Evolutionary conservation across 2,888 invertebrate genomes (phyloP), one percentile per base, ranked within the genome.

Genomic region (Axea sp.): DNA sequence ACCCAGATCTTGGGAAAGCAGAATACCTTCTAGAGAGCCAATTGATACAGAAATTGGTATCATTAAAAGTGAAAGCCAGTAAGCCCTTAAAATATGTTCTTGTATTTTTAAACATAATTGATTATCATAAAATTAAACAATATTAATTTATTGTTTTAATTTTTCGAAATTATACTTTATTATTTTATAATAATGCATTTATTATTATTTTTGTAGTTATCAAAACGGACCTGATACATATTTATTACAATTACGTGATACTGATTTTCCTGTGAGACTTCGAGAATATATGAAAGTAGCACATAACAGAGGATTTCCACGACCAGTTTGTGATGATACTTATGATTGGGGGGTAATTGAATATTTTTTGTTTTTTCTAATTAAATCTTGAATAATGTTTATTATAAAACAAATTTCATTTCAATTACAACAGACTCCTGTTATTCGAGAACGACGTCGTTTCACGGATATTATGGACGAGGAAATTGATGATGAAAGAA

Each of bases 141-240:
- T n/a, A n/a, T n/a, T n/a, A n/a, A n/a, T n/a, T n/a, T n/a, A n/a
- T n/a, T n/a, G n/a, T n/a, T n/a, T n/a, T n/a, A n/a, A n/a, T n/a
- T n/a, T n/a, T n/a, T n/a, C n/a, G n/a, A n/a, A n/a, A n/a, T n/a
- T n/a, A n/a, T n/a, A n/a, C n/a, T n/a, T n/a, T n/a, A n/a, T n/a
- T n/a, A n/a, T n/a, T n/a, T n/a, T n/a, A n/a, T n/a, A n/a, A 8
- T 43, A 14, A 37, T 33, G 15, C 8, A 19, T 2, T 15, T 24
- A 49, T 15, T 17, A 82, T 86, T 45, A 82, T 15, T 0, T 17
- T 11, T 55, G 2, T 19, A 96, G 96, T 84, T 98, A 98, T 89
- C 97, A 98, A 89, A 94, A 96, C 88, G 98, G 99, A 0, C 98
- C 98, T 0, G 98, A 99, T 86, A 98, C 98, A 0, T 97, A 98